Evolutionary conservation across 2,797 vertebrate species (phyloP).

Genomic region (Telmatherina bonti): DNA sequence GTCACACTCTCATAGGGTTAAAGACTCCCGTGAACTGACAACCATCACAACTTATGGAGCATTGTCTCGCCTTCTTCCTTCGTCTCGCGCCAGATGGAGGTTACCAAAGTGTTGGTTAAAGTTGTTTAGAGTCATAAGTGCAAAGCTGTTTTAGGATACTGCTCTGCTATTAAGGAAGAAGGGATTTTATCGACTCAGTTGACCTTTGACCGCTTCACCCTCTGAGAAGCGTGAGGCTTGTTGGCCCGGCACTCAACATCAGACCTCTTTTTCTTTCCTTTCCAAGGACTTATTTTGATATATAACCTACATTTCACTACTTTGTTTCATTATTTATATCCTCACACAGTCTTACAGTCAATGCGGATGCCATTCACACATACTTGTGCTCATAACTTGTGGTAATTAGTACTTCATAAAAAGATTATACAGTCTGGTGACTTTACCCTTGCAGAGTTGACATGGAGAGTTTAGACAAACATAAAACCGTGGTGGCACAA

Average conservation of each 20-base stretch:
- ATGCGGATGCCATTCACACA: constrained; percentile 11
- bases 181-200: constrained; percentile 49
- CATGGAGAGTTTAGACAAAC: not conserved
- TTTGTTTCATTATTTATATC: constrained; percentile 15
- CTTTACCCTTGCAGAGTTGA: constrained; percentile 6
- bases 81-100: constrained; percentile 41
- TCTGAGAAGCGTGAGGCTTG: constrained; percentile 59
- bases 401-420: constrained; percentile 5
- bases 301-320: constrained; percentile 19
- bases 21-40: constrained; percentile 45
- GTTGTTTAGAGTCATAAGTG: constrained; percentile 50
- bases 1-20: constrained; percentile 62
- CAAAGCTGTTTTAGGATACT: constrained; percentile 49
- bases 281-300: constrained; percentile 24
- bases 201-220: constrained; percentile 49
- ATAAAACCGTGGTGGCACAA: constrained; percentile 5
- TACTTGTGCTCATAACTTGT: not conserved
- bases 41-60: constrained; percentile 25
- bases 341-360: constrained; percentile 2
- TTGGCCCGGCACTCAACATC: constrained; percentile 39
- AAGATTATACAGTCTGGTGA: constrained; percentile 7
- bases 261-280: constrained; percentile 20
- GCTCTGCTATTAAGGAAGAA: constrained; percentile 57
- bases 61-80: constrained; percentile 42
- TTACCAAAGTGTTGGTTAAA: constrained; percentile 55